Base-by-base conservation (phyloP, 1,140 invertebrate species). In the Delia radicum region DNA sequence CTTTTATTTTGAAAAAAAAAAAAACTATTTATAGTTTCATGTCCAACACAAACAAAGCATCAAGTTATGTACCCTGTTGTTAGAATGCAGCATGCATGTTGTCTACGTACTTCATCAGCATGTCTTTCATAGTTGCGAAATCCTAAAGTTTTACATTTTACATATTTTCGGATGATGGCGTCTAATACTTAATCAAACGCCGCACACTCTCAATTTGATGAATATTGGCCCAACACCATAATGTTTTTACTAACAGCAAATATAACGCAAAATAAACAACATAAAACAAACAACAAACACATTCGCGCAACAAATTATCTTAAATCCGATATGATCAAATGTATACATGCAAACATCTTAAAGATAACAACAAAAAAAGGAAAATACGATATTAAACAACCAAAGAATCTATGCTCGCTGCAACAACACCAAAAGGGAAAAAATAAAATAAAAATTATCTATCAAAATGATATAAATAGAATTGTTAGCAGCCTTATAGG, bases 141-240 rank as follows among this genome's bases (percentile, higher is more conserved):
- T 42, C 37, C 37, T 42, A 13, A 42, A 42, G 3, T 10, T 42
- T 42, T 42, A 12, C 15, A 12, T 37, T 37, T 37, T 67, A 73
- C 46, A n/a, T n/a, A n/a, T n/a, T n/a, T n/a, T n/a, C 74, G 37
- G 76, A 75, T 78, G 48, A n/a, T 74, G 76, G 78, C 74, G 26
- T 62, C 61, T 21, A 62, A 62, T 24, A 18, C 21, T 21, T n/a
- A 62, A 62, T 24, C 26, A 62, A 62, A 62, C 26, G n/a, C n/a
- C n/a, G n/a, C n/a, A 27, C 5, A 21, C 18, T 18, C 15, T 27
- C 18, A 62, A 27, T 27, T 21, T 2, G 18, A 24, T 24, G 26
- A n/a, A n/a, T n/a, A n/a, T 21, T 76, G 74, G 81, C 80, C 81
- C 81, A 81, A 80, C 81, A 81, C 80, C 81, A 82, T 79, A 79